Evolutionary conservation across 2,113 vertebrate genomes (phyloP), one percentile per base, ranked within the genome.

Genomic region (Istiophorus platypterus): DNA sequence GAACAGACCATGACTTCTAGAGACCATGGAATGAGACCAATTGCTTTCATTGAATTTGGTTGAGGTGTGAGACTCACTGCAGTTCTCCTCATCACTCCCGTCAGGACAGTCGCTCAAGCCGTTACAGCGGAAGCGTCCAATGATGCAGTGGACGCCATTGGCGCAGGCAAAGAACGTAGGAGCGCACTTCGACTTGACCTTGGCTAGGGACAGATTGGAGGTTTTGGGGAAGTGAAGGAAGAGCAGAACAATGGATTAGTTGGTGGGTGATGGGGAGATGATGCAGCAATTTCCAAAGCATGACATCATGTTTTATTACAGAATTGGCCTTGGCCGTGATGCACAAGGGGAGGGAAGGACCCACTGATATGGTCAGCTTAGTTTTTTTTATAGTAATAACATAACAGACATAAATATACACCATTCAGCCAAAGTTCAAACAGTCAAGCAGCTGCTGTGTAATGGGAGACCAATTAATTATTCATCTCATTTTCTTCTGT

Each of bases 61-160:
- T 58, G 56, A 49, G 6, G 7, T 57, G 42, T 2, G 3, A 49
- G 59, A 98, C 98, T 98, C 92, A 99, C 98, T 99, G 95, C 98
- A 99, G 94, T 99, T 99, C 64, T 99, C 96, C 78, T 99, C 98
- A 9, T 99, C 98, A 0, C 98, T 99, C 84, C 97, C 97, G 0
- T 99, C 98, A 0, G 98, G 98, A 89, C 98, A 99, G 88, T 99
- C 97, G 34, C 96, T 96, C 4, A 99, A 98, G 59, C 98, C 98
- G 0, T 99, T 99, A 71, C 98, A 99, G 8, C 95, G 96, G 95
- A 99, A 99, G 70, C 98, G 97, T 22, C 98, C 98, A 0, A 99
- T 99, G 94, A 99, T 99, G 94, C 98, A 99, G 91, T 99, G 97
- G 89, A 97, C 93, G 0, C 98, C 97, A 0, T 96, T 99, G 29